Evolutionary conservation across 2,797 vertebrate species (phyloP).

Genomic region (Tokudaia muenninki): DNA sequence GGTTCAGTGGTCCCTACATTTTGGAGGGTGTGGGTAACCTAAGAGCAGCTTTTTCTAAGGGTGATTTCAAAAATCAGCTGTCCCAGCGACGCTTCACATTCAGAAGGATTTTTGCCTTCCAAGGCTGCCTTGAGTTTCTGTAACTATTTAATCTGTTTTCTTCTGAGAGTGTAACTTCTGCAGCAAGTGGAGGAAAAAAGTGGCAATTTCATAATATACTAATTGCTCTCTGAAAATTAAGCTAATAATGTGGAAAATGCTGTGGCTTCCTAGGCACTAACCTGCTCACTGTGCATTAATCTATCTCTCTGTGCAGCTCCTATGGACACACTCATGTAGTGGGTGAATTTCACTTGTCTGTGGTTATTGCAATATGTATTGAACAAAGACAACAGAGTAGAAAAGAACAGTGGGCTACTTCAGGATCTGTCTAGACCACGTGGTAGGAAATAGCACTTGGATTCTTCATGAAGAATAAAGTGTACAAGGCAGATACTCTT

Average conservation of each 20-base stretch:
- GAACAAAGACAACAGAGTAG: neutral
- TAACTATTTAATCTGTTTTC: conserved; percentile 7
- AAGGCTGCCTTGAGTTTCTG: neutral
- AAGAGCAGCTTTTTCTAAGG: neutral
- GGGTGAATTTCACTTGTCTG: neutral
- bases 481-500: neutral
- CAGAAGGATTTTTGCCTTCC: neutral
- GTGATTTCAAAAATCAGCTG: neutral
- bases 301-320: neutral
- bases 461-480: neutral
- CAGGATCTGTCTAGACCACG: neutral
- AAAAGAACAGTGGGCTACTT: neutral
- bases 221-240: conserved; percentile 78
- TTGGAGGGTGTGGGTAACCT: neutral
- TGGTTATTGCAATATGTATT: conserved; percentile 23
- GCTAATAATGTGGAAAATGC: conserved; percentile 71
- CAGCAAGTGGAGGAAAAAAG: conserved; percentile 47
- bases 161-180: conserved; percentile 46
- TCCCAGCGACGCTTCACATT: neutral
- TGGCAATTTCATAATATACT: conserved; percentile 62
- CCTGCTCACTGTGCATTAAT: neutral
- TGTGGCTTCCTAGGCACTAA: conserved; percentile 54
- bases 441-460: neutral
- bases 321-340: neutral
- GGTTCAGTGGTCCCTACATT: neutral